phyloP scores from a whole-genome alignment of 2,797 vertebrate species.

The Falco novaeseelandiae region DNA sequence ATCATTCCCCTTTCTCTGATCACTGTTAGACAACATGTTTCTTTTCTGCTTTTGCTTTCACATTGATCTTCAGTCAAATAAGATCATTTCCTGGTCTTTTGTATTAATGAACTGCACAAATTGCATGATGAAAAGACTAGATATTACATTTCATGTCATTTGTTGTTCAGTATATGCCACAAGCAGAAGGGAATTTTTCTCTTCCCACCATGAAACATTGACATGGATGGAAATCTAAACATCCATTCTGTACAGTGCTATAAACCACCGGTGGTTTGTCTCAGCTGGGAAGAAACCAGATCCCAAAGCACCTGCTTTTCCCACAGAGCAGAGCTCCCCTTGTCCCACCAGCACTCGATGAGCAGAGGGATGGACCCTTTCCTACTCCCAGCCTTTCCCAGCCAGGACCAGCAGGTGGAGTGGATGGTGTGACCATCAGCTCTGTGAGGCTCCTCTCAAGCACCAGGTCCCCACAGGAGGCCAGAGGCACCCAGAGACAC shows the following conservation, averaged over 20 bases:
- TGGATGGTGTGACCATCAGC: accelerated
- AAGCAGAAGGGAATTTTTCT: not conserved
- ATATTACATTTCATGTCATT: not conserved
- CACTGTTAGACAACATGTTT: not conserved
- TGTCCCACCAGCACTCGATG: not conserved
- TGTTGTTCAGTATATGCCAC: not conserved
- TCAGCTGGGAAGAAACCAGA: not conserved
- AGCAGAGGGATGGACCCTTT: not conserved
- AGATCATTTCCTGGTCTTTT: not conserved
- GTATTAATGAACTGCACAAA: not conserved
- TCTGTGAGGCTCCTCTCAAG: not conserved
- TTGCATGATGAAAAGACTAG: not conserved
- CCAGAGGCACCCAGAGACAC: not conserved
- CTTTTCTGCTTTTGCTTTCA: not conserved
- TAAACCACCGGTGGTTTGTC: not conserved
- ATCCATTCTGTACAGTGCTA: not conserved
- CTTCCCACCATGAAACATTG: not conserved
- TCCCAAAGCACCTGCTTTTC: not conserved
- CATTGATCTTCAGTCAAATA: not conserved
- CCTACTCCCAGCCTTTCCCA: not conserved
- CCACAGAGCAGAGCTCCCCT: not conserved
- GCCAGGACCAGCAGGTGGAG: not conserved
- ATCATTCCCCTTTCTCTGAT: not conserved
- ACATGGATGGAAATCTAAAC: not conserved
- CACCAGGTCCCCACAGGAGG: not conserved